These are phyloP conservation scores for Centrocercus urophasianus DNA, from an alignment of 2,113 vertebrate genomes.

Conservation along the genomic window DNA sequence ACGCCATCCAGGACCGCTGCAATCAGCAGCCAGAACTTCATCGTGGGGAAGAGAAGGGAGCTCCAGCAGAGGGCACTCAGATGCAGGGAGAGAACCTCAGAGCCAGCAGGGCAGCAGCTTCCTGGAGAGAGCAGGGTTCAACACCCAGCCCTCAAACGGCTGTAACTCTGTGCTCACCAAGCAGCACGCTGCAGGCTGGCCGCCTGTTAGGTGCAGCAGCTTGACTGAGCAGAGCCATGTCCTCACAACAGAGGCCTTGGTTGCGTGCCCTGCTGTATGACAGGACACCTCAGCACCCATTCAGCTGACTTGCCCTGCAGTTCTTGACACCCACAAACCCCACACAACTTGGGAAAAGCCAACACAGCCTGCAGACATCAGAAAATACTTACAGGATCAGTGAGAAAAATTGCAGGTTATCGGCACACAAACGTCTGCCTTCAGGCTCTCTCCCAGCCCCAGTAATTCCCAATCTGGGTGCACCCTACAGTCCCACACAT, in stretches of 20 bases:
- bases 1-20: rapidly evolving
- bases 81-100: not conserved
- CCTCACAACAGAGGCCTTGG: not conserved
- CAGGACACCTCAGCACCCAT: too few relatives aligned
- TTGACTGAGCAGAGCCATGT: not conserved
- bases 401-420: not conserved
- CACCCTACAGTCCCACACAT: not conserved
- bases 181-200: not conserved
- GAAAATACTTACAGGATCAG: not conserved
- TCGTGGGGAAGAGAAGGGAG: not conserved
- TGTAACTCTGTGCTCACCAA: not conserved
- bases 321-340: not conserved
- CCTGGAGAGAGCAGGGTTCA: not conserved
- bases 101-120: not conserved
- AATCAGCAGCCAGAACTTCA: rapidly evolving
- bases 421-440: too few relatives aligned
- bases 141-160: not conserved
- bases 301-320: not conserved
- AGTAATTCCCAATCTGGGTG: rapidly evolving
- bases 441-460: not conserved
- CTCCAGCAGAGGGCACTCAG: constrained; percentile 21
- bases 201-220: not conserved
- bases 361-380: not conserved
- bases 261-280: too few relatives aligned
- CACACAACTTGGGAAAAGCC: not conserved